These are phyloP conservation scores for Dryocosmus kuriphilus DNA, from an alignment of 2,888 invertebrate genomes.

Conservation along the genomic window DNA sequence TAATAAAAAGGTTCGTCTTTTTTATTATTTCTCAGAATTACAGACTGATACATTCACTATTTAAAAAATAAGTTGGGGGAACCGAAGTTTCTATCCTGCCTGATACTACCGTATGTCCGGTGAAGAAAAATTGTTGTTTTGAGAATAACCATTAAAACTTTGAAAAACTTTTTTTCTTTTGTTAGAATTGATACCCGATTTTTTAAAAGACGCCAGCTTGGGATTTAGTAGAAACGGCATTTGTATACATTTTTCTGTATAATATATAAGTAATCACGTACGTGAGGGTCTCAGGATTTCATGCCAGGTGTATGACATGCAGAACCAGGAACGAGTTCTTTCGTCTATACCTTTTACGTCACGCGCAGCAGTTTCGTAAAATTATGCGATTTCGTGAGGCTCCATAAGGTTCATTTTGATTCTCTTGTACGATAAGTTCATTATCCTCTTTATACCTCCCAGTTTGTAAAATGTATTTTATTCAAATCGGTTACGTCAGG, in stretches of 20 bases:
- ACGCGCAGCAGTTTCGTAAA: slow-evolving; percentile 33
- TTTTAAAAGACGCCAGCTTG: not conserved
- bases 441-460: slow-evolving; percentile 8
- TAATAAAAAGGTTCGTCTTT: no score
- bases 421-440: slow-evolving; percentile 24
- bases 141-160: no score
- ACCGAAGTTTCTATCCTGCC: no score
- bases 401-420: slow-evolving; percentile 27
- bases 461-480: slow-evolving; percentile 21
- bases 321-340: slow-evolving; percentile 27
- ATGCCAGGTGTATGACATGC: slow-evolving; percentile 23
- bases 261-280: slow-evolving; percentile 4
- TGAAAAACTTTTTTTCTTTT: no score
- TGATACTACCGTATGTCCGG: no score
- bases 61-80: no score
- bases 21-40: no score
- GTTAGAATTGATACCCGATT: not conserved
- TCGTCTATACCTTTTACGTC: slow-evolving; percentile 31
- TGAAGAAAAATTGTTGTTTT: no score
- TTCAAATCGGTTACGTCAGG: slow-evolving; percentile 14
- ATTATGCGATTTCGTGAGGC: slow-evolving; percentile 34
- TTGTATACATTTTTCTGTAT: not conserved
- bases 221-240: not conserved
- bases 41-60: no score
- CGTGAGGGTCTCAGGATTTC: slow-evolving; percentile 21